These are phyloP conservation scores for Eidolon helvum DNA, from an alignment of 2,113 vertebrate species.

Conservation along the genomic window DNA sequence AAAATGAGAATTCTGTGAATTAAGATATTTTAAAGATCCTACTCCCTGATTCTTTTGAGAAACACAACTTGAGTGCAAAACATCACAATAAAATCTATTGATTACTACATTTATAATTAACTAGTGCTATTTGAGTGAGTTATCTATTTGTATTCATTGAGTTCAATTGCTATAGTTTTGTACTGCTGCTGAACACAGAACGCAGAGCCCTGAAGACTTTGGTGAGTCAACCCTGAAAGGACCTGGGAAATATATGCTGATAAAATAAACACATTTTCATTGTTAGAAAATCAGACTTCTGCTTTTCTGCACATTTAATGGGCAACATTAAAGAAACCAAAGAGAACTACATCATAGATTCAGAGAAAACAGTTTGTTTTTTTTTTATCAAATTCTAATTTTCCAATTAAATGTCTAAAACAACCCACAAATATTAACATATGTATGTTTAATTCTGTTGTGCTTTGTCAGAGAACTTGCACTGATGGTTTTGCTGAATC, in stretches of 20 bases:
- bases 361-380: neutral
- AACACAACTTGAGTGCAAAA: neutral
- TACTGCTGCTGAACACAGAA: neutral
- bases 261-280: neutral
- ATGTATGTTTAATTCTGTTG: neutral
- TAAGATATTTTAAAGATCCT: conserved; percentile 14
- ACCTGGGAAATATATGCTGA: neutral
- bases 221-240: neutral
- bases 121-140: neutral
- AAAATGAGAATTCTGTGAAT: neutral
- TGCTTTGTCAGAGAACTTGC: neutral
- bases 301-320: neutral
- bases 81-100: neutral
- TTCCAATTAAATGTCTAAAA: conserved; percentile 25
- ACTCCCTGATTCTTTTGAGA: neutral
- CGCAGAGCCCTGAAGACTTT: neutral
- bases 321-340: neutral
- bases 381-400: neutral
- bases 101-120: neutral
- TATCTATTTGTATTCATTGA: neutral
- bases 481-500: neutral
- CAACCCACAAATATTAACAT: neutral
- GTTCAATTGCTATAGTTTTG: neutral
- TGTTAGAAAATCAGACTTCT: neutral
- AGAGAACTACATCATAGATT: neutral